phyloP scores from a whole-genome alignment of 1,140 invertebrate species.

The Goniozus legneri region DNA sequence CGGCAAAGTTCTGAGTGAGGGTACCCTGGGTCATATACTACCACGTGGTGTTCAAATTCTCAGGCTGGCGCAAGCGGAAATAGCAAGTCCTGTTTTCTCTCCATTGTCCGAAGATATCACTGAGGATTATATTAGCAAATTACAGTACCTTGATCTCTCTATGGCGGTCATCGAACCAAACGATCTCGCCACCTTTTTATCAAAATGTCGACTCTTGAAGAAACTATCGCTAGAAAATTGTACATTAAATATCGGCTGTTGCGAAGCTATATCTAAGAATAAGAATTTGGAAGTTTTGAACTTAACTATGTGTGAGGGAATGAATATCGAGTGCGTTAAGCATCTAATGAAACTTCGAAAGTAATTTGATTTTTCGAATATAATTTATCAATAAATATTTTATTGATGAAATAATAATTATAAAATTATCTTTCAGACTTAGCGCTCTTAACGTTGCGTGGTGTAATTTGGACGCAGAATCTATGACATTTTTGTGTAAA shows the following conservation, averaged over 20 bases:
- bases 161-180: constrained; percentile 65
- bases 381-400: constrained; percentile 11
- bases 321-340: constrained; percentile 60
- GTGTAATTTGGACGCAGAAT: constrained; percentile 65
- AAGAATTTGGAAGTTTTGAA: constrained; percentile 68
- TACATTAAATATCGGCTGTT: constrained; percentile 60
- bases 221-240: constrained; percentile 83
- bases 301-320: constrained; percentile 68
- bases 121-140: constrained; percentile 46
- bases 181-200: constrained; percentile 64
- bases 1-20: constrained; percentile 62
- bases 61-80: constrained; percentile 71
- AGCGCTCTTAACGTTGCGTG: constrained; percentile 77
- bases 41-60: constrained; percentile 70
- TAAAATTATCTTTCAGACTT: constrained; percentile 60
- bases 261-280: constrained; percentile 65
- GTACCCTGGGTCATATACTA: constrained; percentile 68
- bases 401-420: constrained; percentile 15
- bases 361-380: constrained; percentile 43
- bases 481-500: constrained; percentile 62
- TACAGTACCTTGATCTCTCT: constrained; percentile 82
- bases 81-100: constrained; percentile 57
- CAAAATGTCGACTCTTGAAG: constrained; percentile 65
- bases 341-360: constrained; percentile 60
- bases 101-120: constrained; percentile 20